Evolutionary conservation across 2,113 vertebrate genomes (phyloP).

Genomic region (Podarcis raffonei): DNA sequence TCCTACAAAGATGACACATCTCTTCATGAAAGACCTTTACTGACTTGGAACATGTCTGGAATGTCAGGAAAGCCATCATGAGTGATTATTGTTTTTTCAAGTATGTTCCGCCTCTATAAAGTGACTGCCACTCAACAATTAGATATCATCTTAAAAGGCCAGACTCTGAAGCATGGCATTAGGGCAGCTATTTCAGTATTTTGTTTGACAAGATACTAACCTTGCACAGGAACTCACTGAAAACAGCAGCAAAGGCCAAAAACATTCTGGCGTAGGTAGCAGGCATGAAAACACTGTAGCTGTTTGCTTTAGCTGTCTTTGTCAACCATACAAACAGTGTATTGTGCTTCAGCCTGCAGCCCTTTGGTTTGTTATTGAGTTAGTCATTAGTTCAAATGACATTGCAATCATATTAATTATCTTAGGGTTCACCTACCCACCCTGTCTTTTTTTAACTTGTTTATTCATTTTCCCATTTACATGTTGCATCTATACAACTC

Average conservation of each 20-base stretch:
- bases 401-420: not conserved
- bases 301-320: not conserved
- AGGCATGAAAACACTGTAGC: not conserved
- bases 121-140: slow-evolving; percentile 15
- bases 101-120: slow-evolving; percentile 1
- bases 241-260: not conserved
- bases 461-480: too few relatives aligned
- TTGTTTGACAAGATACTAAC: not conserved
- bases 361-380: not conserved
- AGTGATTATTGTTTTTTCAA: slow-evolving; percentile 18
- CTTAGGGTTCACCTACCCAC: not conserved
- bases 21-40: slow-evolving; percentile 9
- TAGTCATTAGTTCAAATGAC: not conserved
- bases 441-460: too few relatives aligned
- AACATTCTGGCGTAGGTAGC: not conserved
- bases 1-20: slow-evolving; percentile 9
- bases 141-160: slow-evolving; percentile 29
- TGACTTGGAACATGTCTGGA: not conserved
- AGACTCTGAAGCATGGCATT: not conserved
- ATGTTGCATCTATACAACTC: too few relatives aligned
- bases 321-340: not conserved
- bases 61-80: not conserved
- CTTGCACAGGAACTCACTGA: not conserved
- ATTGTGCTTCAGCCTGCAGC: not conserved
- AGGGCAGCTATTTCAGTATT: not conserved